Evolutionary conservation across 2,888 invertebrate species (phyloP).

Genomic region (Protula sp.): DNA sequence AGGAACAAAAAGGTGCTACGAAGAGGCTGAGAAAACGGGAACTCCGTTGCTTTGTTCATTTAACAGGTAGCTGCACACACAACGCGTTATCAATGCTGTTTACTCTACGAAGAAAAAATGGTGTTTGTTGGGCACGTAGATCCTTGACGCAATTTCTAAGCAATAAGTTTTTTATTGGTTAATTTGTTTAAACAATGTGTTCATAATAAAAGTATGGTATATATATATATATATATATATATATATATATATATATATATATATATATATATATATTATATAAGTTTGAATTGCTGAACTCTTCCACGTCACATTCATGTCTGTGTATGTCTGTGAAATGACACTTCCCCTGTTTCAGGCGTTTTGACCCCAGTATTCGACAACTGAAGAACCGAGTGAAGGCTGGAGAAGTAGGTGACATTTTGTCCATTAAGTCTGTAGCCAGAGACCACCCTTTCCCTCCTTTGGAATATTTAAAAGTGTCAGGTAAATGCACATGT

Average conservation of each 20-base stretch:
- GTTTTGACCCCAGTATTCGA: constrained; percentile 64
- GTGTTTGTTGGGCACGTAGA: no score
- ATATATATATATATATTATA: background rate
- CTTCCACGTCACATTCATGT: background rate
- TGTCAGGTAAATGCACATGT: constrained; percentile 57
- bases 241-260: background rate
- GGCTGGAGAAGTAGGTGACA: constrained; percentile 62
- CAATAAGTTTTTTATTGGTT: no score
- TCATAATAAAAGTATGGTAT: background rate
- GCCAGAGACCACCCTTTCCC: constrained; percentile 66
- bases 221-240: background rate
- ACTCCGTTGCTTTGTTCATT: constrained; percentile 63
- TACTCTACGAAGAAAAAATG: no score
- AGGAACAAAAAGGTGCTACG: constrained; percentile 60
- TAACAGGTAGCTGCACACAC: constrained; percentile 55
- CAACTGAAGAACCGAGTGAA: constrained; percentile 57
- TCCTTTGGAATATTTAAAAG: constrained; percentile 60
- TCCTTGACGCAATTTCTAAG: no score
- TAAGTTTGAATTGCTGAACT: background rate
- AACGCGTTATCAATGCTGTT: no score
- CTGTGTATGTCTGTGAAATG: no score
- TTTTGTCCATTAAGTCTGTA: constrained; percentile 63
- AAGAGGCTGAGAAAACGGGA: constrained; percentile 59
- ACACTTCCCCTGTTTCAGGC: no score
- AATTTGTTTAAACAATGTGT: background rate